A percentile compares a stretch with the other conserved stretches of the same genome.
Conservation (phyloP, 2,888 invertebrate species). For the Philereme transversata region DNA sequence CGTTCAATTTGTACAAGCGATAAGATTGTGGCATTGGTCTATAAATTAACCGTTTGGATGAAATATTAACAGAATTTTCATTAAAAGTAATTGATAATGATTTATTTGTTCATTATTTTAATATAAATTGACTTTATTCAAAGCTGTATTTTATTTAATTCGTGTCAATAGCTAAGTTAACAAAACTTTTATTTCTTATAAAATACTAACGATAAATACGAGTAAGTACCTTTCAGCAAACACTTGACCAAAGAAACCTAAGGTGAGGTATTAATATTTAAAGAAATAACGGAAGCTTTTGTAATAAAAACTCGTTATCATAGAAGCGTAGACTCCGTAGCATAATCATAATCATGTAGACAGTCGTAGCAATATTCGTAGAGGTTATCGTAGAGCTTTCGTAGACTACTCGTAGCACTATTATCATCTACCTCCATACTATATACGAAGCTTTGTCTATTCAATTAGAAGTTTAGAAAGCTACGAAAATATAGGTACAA, state of each 20-base stretch:
- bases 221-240: no score
- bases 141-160: no score
- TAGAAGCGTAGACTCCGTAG: conserved; percentile 11
- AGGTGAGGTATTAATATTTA: not conserved
- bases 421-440: no score
- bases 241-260: not conserved
- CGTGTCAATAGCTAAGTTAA: no score
- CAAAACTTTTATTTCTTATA: no score
- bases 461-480: no score
- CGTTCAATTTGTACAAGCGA: conserved; percentile 46
- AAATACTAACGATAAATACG: no score
- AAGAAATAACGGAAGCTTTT: not conserved
- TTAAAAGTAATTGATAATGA: not conserved
- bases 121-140: no score
- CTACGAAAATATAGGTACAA: no score
- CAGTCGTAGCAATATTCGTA: conserved; percentile 22
- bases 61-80: not conserved
- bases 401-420: conserved; percentile 5
- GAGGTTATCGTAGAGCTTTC: conserved; percentile 15
- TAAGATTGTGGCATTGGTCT: conserved; percentile 30
- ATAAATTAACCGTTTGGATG: conserved; percentile 15
- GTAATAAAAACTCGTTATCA: not conserved
- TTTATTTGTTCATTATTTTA: no score
- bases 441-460: no score
- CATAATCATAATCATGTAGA: conserved; percentile 19